Percentiles rank a stretch among this genome's conserved stretches.
These are phyloP conservation scores for Brenthis daphne DNA, from an alignment of 2,888 invertebrate genomes.

Conservation along the genomic window DNA sequence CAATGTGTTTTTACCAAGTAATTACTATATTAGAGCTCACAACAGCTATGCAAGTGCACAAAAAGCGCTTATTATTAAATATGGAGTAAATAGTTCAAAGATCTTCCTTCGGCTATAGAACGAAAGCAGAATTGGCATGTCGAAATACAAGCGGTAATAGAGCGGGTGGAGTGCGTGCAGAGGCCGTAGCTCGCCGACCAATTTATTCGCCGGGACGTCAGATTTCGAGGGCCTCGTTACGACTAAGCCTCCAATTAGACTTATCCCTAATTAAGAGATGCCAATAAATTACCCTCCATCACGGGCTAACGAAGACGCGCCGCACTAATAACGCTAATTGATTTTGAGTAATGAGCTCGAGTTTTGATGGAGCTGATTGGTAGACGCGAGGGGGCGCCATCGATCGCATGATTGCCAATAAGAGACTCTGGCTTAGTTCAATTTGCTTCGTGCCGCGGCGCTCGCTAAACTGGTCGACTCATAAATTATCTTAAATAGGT, in stretches of 20 bases:
- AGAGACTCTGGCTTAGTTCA: slow-evolving; percentile 32
- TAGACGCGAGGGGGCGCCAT: slow-evolving; percentile 58
- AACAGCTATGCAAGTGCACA: slow-evolving; percentile 2
- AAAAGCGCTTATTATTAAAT: slow-evolving; percentile 13
- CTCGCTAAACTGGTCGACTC: slow-evolving; percentile 32
- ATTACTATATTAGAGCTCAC: slow-evolving; percentile 7
- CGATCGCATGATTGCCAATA: slow-evolving; percentile 48
- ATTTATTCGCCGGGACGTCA: slow-evolving; percentile 81
- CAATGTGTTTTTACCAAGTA: not conserved
- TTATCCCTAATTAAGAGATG: slow-evolving; percentile 84
- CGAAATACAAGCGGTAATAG: slow-evolving; percentile 65
- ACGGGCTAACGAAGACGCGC: slow-evolving; percentile 82
- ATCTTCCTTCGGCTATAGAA: slow-evolving; percentile 18
- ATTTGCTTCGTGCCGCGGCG: slow-evolving; percentile 27
- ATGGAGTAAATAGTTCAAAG: slow-evolving; percentile 15
- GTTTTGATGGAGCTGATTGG: slow-evolving; percentile 80
- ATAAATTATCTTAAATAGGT: slow-evolving; percentile 32
- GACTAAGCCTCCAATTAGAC: slow-evolving; percentile 84
- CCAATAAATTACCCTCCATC: slow-evolving; percentile 84
- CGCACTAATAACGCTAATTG: slow-evolving; percentile 82
- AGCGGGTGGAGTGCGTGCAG: slow-evolving; percentile 63
- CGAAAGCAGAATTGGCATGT: slow-evolving; percentile 28
- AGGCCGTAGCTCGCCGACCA: slow-evolving; percentile 64
- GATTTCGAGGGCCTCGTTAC: slow-evolving; percentile 83
- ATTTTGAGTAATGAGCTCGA: slow-evolving; percentile 82